Evolutionary conservation across 2,797 vertebrate species (phyloP), one percentile per base, ranked within the genome.

Genomic region (Echeneis naucrates): DNA sequence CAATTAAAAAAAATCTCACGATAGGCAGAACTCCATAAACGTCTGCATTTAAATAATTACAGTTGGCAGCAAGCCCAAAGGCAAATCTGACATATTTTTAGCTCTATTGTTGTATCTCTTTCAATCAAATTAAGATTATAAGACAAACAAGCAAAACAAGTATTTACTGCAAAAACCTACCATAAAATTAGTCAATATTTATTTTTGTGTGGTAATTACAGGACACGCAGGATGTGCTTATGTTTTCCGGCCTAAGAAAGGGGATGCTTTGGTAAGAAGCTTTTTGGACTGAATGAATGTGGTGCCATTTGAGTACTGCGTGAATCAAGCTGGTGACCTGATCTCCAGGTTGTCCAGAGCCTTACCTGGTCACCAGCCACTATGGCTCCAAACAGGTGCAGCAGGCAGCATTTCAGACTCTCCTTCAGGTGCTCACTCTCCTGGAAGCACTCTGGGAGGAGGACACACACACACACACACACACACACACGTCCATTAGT

Each of bases 371-470:
- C 96, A 64, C 98, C 97, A 21, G 96, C 96, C 59, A 99, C 94
- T 76, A 99, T 96, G 68, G 98, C 96, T 85, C 97, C 97, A 88
- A 99, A 99, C 66, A 99, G 95, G 91, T 99, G 97, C 33, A 99
- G 90, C 65, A 99, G 86, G 81, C 97, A 99, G 91, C 98, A 99
- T 77, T 99, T 99, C 51, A 99, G 92, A 81, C 96, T 99, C 86
- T 98, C 97, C 83, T 99, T 99, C 80, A 99, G 96, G 91, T 99
- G 98, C 75, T 99, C 97, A 14, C 98, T 98, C 92, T 99, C 98
- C 92, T 99, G 98, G 94, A 99, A 99, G 92, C 98, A 99, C 85
- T 99, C 98, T 99, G 89, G 55, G 81, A 59, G 82, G 54, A 48
- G 77, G 2, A 84, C 62, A 81, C 78, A 73, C 4, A 32, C 75